Percentiles rank a stretch among this genome's conserved stretches.
Evolutionary conservation across 1,140 invertebrate genomes (phyloP).

Genomic region (Meloidogyne exigua): DNA sequence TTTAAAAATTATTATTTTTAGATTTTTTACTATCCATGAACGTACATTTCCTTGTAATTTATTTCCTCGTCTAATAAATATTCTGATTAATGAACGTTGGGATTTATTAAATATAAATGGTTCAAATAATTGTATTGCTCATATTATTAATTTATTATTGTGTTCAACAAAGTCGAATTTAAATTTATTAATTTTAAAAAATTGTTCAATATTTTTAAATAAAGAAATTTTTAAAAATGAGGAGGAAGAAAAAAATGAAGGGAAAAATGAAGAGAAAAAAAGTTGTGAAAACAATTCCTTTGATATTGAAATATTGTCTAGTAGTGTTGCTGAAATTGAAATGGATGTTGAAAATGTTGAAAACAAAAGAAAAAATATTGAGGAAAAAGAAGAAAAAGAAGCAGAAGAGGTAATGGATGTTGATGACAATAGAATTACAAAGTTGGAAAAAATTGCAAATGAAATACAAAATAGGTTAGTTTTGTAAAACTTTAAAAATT

Average conservation of each 20-base stretch:
- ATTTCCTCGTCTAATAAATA: conserved; percentile 28
- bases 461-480: not conserved
- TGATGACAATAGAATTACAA: not conserved
- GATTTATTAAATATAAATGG: conserved; percentile 28
- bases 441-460: not conserved
- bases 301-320: not conserved
- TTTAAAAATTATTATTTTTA: not conserved
- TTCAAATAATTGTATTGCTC: conserved; percentile 32
- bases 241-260: not conserved
- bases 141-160: conserved; percentile 36
- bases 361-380: not conserved
- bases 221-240: conserved; percentile 2
- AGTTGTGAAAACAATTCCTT: not conserved
- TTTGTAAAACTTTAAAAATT: not conserved
- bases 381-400: not conserved
- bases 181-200: conserved; percentile 15
- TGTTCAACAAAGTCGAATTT: not conserved
- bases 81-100: conserved; percentile 35
- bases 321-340: not conserved
- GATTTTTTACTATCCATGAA: conserved; percentile 34
- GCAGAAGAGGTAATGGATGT: not conserved
- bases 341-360: not conserved
- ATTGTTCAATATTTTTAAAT: conserved; percentile 31
- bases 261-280: not conserved
- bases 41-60: conserved; percentile 30